Conservation (phyloP, 2,888 invertebrate species). For the Calliopum simillimum region DNA sequence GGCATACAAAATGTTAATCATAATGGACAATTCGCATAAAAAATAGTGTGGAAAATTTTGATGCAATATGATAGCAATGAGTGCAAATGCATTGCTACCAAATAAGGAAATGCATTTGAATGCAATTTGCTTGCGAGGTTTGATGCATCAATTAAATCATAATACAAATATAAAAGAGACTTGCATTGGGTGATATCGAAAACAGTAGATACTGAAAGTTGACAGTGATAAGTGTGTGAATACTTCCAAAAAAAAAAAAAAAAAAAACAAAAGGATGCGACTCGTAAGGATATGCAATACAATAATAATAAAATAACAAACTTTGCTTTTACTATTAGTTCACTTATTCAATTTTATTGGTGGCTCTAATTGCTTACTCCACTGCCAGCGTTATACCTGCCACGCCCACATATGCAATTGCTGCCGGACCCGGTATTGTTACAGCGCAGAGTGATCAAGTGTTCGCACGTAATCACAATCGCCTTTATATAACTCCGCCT, state of each 20-base stretch:
- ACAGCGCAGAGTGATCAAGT: conserved; percentile 60
- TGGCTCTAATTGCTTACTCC: conserved; percentile 26
- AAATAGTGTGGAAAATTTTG: neutral
- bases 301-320: neutral
- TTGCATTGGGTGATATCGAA: neutral
- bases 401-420: conserved; percentile 42
- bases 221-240: neutral
- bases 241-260: neutral
- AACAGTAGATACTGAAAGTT: neutral
- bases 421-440: conserved; percentile 48
- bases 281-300: neutral
- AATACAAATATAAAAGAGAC: neutral
- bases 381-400: conserved; percentile 50
- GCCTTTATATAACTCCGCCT: conserved; percentile 47
- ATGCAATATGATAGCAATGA: neutral
- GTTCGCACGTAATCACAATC: conserved; percentile 59
- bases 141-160: neutral
- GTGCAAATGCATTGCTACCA: conserved; percentile 18
- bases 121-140: conserved; percentile 16
- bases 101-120: conserved; percentile 16
- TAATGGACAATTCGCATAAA: neutral
- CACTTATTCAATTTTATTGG: conserved; percentile 32
- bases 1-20: neutral
- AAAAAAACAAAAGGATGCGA: neutral
- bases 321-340: neutral